Conservation (phyloP, 2,113 vertebrate genomes). For the Ploceus nigricollis region DNA sequence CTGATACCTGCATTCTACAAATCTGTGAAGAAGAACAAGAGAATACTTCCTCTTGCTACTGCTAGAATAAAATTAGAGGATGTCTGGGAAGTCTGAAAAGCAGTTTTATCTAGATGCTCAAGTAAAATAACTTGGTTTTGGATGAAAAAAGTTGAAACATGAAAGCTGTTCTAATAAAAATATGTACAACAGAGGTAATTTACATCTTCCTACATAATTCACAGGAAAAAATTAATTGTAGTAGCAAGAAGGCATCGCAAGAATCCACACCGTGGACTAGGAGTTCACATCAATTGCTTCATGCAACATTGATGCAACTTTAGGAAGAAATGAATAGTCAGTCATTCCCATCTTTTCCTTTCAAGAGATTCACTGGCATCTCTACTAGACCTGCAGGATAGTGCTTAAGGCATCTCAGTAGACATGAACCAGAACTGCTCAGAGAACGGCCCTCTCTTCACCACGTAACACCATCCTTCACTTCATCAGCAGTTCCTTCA, state of each 20-base stretch:
- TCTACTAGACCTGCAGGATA: background rate
- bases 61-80: background rate
- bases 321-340: background rate
- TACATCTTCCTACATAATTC: background rate
- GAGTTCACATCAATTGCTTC: background rate
- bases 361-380: background rate
- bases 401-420: background rate
- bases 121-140: background rate
- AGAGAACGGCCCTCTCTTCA: background rate
- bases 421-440: background rate
- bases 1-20: background rate
- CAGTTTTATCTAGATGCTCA: background rate
- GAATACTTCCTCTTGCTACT: background rate
- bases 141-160: background rate
- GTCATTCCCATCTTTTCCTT: background rate
- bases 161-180: background rate
- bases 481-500: background rate
- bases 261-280: background rate
- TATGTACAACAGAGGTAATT: background rate
- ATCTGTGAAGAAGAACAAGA: background rate
- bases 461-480: fast-evolving
- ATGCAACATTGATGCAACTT: background rate
- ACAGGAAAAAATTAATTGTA: background rate
- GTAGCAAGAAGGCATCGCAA: background rate
- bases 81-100: background rate